Conservation (phyloP, 1,140 invertebrate genomes). For the Euglossa dilemma region DNA sequence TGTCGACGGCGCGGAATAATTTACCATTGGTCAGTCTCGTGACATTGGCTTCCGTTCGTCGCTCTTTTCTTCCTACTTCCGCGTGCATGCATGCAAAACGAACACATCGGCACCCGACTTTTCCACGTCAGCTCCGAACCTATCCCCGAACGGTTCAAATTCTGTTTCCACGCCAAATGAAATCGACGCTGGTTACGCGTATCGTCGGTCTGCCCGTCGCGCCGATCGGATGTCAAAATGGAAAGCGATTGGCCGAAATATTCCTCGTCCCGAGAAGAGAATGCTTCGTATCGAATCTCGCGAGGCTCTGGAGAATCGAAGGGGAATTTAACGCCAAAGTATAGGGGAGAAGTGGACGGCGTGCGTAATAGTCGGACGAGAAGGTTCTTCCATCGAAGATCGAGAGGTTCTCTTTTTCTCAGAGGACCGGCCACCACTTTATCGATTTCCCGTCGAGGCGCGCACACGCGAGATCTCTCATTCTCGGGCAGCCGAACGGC, state of each 20-base stretch:
- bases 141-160: no score
- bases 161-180: neutral
- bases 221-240: neutral
- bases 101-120: neutral
- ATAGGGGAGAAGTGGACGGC: neutral
- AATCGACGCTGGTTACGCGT: neutral
- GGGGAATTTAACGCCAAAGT: neutral
- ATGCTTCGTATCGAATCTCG: slow-evolving; percentile 21
- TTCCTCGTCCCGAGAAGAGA: neutral
- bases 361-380: neutral
- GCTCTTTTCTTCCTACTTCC: neutral
- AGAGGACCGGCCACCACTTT: slow-evolving; percentile 25
- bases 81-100: neutral
- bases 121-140: neutral
- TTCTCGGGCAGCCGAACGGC: slow-evolving; percentile 28
- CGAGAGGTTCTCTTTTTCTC: slow-evolving; percentile 32
- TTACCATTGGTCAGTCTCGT: slow-evolving; percentile 11
- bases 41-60: slow-evolving; percentile 9
- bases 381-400: slow-evolving; percentile 20
- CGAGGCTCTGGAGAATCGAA: neutral
- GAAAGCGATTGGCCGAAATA: neutral
- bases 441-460: slow-evolving; percentile 35
- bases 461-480: slow-evolving; percentile 22
- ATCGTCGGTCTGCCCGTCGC: neutral
- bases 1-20: slow-evolving; percentile 50